phyloP scores from a whole-genome alignment of 2,888 invertebrate species.

The Antitype chi region DNA sequence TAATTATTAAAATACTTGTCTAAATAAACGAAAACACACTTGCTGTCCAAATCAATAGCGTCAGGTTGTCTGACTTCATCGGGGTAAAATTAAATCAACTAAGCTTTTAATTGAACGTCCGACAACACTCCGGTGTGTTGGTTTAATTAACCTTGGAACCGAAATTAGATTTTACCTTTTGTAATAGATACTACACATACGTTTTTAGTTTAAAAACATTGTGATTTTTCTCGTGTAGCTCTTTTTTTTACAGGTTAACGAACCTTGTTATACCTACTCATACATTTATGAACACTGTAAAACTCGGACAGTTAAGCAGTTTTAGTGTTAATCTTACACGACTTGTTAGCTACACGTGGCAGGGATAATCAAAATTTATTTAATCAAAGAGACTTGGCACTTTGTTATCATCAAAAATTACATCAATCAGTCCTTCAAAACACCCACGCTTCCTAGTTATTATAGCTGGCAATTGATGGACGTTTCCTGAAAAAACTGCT shows the following conservation, averaged over 20 bases:
- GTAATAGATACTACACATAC: background rate
- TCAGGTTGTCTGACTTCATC: background rate
- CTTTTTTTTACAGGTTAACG: background rate
- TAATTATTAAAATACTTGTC: background rate
- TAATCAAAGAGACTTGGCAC: no score
- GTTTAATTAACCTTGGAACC: background rate
- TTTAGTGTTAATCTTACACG: no score
- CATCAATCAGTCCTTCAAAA: no score
- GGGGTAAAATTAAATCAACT: slow-evolving; percentile 11
- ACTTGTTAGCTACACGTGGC: no score
- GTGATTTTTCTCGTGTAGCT: background rate
- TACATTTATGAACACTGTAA: no score
- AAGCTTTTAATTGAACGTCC: slow-evolving; percentile 5
- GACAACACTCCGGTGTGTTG: background rate
- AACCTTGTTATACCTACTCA: no score
- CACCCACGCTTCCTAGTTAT: no score
- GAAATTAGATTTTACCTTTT: background rate
- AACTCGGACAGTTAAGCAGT: no score
- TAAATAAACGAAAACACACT: background rate
- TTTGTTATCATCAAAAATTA: no score
- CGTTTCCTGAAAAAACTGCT: no score
- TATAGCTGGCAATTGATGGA: no score
- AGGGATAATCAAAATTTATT: no score
- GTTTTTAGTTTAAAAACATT: background rate
- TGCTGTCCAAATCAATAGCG: background rate